These are phyloP conservation scores for Ictidomys tridecemlineatus DNA, from an alignment of 2,113 vertebrate species.

Conservation along the genomic window DNA sequence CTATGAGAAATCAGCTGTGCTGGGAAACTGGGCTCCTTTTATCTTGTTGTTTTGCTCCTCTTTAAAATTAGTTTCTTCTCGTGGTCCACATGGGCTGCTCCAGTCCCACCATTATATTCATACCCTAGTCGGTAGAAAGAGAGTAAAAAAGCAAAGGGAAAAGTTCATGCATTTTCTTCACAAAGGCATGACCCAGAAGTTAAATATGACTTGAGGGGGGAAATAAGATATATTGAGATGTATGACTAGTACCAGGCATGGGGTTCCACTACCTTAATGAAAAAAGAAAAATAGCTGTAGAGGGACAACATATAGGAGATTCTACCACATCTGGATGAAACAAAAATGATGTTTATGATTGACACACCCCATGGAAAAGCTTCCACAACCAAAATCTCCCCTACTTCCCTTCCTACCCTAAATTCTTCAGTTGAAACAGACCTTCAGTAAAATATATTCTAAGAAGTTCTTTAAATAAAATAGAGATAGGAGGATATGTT, in stretches of 20 bases:
- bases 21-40: not conserved
- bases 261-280: not conserved
- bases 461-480: not conserved
- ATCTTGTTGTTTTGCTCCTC: not conserved
- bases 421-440: not conserved
- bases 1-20: not conserved
- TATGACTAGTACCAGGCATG: not conserved
- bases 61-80: conserved; percentile 11
- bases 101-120: not conserved
- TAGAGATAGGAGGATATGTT: not conserved
- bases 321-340: not conserved
- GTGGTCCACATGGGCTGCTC: not conserved
- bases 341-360: not conserved
- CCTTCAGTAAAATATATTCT: not conserved
- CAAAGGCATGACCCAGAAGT: not conserved
- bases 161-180: not conserved
- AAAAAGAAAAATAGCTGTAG: not conserved
- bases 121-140: not conserved
- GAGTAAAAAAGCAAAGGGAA: not conserved
- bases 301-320: not conserved
- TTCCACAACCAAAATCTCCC: not conserved
- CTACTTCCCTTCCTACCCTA: not conserved
- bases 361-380: not conserved
- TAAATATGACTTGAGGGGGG: not conserved
- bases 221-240: not conserved